Percentiles rank a stretch among this genome's conserved stretches.
These are phyloP conservation scores for Forbesichthys papilliferus DNA, from an alignment of 2,113 vertebrate genomes.

Conservation along the genomic window DNA sequence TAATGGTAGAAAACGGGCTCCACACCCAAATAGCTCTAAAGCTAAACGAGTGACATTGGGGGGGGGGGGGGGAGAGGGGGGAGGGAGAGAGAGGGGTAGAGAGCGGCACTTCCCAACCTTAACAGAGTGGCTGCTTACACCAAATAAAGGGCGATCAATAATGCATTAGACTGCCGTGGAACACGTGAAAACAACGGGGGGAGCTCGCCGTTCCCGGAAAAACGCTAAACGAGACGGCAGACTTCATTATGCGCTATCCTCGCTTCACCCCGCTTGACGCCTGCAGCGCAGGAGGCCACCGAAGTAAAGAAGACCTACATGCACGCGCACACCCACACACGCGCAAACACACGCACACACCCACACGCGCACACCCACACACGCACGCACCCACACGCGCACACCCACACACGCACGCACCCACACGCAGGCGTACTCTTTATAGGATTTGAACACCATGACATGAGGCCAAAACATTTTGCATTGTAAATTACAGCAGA, in stretches of 20 bases:
- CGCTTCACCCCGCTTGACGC: conserved; percentile 34
- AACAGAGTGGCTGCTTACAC: conserved; percentile 61
- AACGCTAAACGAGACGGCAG: conserved; percentile 61
- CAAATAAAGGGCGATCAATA: conserved; percentile 76
- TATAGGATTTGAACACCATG: conserved; percentile 51
- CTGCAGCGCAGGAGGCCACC: background rate
- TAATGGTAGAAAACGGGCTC: background rate
- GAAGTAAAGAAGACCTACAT: no score
- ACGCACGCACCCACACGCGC: background rate
- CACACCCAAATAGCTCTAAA: conserved; percentile 15
- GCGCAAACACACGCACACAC: background rate
- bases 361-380: background rate
- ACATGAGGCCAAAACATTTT: conserved; percentile 37
- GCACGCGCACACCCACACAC: background rate
- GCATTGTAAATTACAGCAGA: conserved; percentile 36
- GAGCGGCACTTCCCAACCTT: conserved; percentile 36
- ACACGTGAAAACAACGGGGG: conserved; percentile 63
- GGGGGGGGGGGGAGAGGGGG: background rate
- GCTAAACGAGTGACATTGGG: conserved; percentile 1
- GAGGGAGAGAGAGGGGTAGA: background rate
- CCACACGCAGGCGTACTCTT: background rate
- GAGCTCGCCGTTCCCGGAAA: conserved; percentile 62
- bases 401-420: background rate
- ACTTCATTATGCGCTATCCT: conserved; percentile 66
- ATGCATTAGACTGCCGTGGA: conserved; percentile 70